Percentiles rank a stretch among this genome's conserved stretches.
Conservation (phyloP, 2,113 vertebrate species). For the Hystrix cristata region DNA sequence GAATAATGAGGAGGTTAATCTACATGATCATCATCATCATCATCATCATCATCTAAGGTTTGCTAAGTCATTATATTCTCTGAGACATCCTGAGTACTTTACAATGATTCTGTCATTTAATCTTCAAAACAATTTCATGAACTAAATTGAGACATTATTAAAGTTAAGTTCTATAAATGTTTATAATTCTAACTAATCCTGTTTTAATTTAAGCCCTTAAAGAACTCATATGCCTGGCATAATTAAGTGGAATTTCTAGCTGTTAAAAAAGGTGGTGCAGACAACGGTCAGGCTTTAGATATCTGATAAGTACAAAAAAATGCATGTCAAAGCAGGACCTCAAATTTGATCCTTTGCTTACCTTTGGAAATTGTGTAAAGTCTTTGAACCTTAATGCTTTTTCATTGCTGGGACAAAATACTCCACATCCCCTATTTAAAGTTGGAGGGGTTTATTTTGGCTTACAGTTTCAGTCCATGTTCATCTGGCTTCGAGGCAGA, state of each 20-base stretch:
- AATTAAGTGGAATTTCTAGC: neutral
- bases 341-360: neutral
- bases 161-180: slow-evolving; percentile 8
- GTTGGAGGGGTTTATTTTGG: neutral
- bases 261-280: neutral
- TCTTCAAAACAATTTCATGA: slow-evolving; percentile 14
- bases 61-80: neutral
- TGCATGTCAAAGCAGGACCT: neutral
- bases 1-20: neutral
- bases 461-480: neutral
- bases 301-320: neutral
- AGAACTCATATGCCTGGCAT: neutral
- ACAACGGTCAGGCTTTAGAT: neutral
- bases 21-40: neutral
- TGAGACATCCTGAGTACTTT: neutral
- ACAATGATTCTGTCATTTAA: neutral
- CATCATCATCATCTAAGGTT: neutral
- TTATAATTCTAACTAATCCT: neutral
- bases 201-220: neutral
- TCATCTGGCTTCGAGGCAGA: neutral
- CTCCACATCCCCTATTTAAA: neutral
- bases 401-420: neutral
- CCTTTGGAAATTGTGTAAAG: neutral
- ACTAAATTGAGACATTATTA: neutral
- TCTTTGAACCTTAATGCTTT: neutral